These are phyloP conservation scores for Anthonomus grandis DNA, from an alignment of 1,140 invertebrate genomes.

Conservation along the genomic window DNA sequence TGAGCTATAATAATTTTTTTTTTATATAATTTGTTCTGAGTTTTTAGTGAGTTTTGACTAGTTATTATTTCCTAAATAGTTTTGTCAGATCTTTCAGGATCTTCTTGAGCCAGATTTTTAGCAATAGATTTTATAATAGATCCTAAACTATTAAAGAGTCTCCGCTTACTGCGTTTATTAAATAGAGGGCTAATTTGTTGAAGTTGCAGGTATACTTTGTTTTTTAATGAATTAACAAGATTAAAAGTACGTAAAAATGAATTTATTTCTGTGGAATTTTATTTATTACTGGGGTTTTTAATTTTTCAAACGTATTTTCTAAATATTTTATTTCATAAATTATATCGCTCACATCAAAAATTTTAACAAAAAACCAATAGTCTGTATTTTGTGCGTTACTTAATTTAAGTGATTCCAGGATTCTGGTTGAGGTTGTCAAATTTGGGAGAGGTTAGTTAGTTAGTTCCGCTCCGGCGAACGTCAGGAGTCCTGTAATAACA, in stretches of 20 bases:
- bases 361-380: neutral
- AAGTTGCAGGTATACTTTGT: too few relatives aligned
- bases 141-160: neutral
- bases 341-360: neutral
- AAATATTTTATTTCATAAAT: neutral
- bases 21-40: too few relatives aligned
- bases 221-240: neutral
- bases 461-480: neutral
- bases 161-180: too few relatives aligned
- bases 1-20: too few relatives aligned
- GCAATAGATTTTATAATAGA: neutral
- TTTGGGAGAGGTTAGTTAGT: too few relatives aligned
- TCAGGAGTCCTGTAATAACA: neutral
- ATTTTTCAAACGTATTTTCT: neutral
- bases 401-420: neutral
- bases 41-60: too few relatives aligned
- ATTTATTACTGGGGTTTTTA: neutral
- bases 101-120: too few relatives aligned
- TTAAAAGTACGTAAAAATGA: neutral
- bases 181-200: too few relatives aligned
- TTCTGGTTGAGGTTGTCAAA: neutral
- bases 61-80: too few relatives aligned
- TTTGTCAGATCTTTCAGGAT: too few relatives aligned
- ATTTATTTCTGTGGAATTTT: neutral
- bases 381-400: neutral